These are phyloP conservation scores for Nemurella pictetii DNA, from an alignment of 2,888 invertebrate genomes.

Conservation along the genomic window DNA sequence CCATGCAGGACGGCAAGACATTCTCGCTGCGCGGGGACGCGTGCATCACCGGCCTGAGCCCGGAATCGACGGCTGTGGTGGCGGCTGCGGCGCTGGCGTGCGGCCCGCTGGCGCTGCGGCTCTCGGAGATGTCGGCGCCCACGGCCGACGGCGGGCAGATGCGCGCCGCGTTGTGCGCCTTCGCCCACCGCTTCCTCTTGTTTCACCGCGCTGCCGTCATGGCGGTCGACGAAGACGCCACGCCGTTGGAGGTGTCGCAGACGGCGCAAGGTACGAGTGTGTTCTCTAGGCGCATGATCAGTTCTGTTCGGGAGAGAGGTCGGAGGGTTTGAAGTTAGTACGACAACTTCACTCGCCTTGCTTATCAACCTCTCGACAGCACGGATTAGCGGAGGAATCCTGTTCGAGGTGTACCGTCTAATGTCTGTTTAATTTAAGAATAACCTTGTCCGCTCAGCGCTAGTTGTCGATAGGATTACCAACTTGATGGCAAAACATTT, in stretches of 20 bases:
- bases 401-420: no score
- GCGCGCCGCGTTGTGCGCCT: conserved; percentile 63
- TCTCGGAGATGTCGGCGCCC: not conserved
- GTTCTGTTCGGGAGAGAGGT: no score
- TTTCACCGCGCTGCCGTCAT: conserved; percentile 61
- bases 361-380: no score
- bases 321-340: no score
- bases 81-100: conserved; percentile 51
- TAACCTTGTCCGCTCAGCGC: no score
- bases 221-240: conserved; percentile 44
- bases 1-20: conserved; percentile 52
- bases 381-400: no score
- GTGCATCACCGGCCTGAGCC: conserved; percentile 57
- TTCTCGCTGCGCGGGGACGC: conserved; percentile 56
- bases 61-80: conserved; percentile 54
- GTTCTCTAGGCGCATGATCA: no score
- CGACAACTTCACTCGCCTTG: no score
- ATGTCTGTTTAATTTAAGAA: no score
- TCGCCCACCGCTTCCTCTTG: conserved; percentile 61
- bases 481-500: no score
- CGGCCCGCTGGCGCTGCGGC: conserved; percentile 49
- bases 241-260: not conserved
- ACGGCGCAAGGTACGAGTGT: not conserved
- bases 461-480: no score
- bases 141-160: not conserved